These are phyloP conservation scores for Bubo scandiacus DNA, from an alignment of 2,113 vertebrate genomes.

Conservation along the genomic window DNA sequence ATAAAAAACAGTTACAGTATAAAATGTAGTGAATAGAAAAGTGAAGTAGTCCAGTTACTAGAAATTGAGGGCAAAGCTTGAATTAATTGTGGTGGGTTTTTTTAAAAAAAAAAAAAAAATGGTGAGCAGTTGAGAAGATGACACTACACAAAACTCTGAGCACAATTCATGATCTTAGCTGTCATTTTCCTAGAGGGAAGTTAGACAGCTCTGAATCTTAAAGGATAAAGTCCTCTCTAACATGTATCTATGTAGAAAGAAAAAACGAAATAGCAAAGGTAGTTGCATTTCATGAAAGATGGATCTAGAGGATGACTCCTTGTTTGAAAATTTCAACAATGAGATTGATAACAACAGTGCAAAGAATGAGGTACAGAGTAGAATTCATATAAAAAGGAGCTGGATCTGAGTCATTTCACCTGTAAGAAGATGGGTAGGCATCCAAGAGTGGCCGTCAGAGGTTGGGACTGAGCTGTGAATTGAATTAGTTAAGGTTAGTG, in stretches of 20 bases:
- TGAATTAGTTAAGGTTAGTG: not conserved
- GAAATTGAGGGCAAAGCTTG: not conserved
- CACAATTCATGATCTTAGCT: not conserved
- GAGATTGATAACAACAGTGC: not conserved
- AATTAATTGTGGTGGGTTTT: not conserved
- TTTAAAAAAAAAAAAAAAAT: not conserved
- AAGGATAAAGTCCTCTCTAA: not conserved
- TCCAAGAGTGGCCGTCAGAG: not conserved
- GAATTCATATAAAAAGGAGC: not conserved
- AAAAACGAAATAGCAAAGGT: not conserved
- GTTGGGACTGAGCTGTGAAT: not conserved
- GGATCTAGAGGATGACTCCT: not conserved
- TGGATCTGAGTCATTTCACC: not conserved
- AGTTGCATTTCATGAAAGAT: not conserved
- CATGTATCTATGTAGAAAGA: not conserved
- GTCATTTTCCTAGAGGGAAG: not conserved
- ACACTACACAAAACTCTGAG: not conserved
- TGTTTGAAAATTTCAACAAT: not conserved
- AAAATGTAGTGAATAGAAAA: not conserved
- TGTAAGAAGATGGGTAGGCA: not conserved
- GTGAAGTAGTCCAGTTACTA: not conserved
- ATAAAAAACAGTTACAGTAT: not conserved
- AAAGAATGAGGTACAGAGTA: not conserved
- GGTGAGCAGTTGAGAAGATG: not conserved
- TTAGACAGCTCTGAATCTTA: not conserved